Base-by-base conservation (phyloP, 1,140 invertebrate genomes). In the Diachasmimorpha longicaudata region DNA sequence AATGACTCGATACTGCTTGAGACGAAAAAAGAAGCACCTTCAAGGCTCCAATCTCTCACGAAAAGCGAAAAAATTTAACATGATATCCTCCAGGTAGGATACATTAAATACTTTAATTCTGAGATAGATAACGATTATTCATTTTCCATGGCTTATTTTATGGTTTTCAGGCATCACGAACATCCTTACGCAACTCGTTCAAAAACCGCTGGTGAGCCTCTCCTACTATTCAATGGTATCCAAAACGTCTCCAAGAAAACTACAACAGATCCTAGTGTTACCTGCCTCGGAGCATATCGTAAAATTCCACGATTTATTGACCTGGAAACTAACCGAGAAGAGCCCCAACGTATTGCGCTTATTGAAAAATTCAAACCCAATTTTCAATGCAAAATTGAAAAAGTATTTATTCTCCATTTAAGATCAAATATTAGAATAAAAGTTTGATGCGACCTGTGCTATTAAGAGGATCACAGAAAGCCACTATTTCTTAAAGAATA, bases 281-380 rank as follows among this genome's bases (percentile, higher is more conserved):
- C 84, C 63, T 87, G 63, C 76, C 69, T 87, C 0, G 84, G 84
- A 2, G 76, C 58, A 0, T 82, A 77, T 63, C 76, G 72, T 13
- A 85, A 85, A 77, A 75, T 79, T 48, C 83, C 85, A 0, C 75
- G 80, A 25, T 55, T 87, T 5, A 71, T 87, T 23, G 76, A 75
- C 9, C 37, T 85, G 0, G 83, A 83, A 11, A 80, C 82, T n/a
- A 79, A 19, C 14, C 68, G 39, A 0, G 81, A 82, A 6, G 67
- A 68, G 36, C 48, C 55, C 58, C 52, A 74, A 73, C 42, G 39
- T 9, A 74, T 63, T n/a, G 70, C 11, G 23, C 23, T 25, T 8
- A 72, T 52, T 31, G 23, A 79, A 6, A 73, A 68, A 68, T 70
- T 73, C 68, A 70, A 44, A 42, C 37, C 21, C 13, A 46, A 11